Percentiles rank a stretch among this genome's conserved stretches.
phyloP scores from a whole-genome alignment of 2,113 vertebrate genomes.

The Tragelaphus strepsiceros region DNA sequence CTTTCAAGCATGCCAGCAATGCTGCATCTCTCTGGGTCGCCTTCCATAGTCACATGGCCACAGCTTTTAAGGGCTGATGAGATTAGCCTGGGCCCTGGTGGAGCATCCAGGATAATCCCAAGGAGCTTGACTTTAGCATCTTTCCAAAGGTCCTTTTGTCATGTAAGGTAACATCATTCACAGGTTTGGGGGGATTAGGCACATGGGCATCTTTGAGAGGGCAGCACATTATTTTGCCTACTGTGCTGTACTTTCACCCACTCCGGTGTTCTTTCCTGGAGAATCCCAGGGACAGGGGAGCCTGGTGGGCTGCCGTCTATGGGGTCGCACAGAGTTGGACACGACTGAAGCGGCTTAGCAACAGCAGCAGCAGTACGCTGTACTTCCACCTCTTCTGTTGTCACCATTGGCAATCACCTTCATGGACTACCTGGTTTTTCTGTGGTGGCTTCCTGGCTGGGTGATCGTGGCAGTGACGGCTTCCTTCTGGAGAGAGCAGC shows the following conservation, averaged over 20 bases:
- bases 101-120: no score
- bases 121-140: background rate
- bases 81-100: background rate
- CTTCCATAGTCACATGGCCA: background rate
- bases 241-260: background rate
- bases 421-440: background rate
- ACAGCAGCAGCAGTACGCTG: background rate
- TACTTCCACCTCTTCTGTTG: background rate
- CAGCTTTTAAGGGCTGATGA: background rate
- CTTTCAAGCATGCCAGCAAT: background rate
- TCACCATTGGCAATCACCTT: background rate
- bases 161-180: no score
- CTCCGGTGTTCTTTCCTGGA: no score
- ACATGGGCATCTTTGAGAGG: background rate
- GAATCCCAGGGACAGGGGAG: no score
- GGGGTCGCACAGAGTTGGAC: no score
- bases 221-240: background rate
- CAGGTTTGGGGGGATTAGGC: background rate
- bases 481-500: background rate
- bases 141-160: background rate
- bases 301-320: no score
- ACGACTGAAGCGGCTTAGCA: no score
- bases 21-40: no score
- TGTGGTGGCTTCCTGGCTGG: background rate
- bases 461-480: fast-evolving